Base-by-base conservation (phyloP, 2,797 vertebrate species). In the Euphonia xanthogaster region DNA sequence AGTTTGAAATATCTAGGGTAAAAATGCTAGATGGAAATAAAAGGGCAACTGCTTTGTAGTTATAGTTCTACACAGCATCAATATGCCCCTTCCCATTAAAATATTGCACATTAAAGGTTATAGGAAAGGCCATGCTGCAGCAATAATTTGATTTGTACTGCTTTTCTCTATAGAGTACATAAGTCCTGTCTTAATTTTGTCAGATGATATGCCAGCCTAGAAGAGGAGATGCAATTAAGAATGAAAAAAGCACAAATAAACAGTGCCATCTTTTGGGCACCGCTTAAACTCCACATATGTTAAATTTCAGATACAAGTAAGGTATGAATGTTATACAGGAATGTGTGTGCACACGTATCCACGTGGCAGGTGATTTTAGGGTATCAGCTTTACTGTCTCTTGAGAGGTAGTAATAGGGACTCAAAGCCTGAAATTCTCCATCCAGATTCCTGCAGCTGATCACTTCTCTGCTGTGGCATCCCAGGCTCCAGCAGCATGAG, bases 221-320 rank as follows among this genome's bases (percentile, higher is more conserved):
- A 70, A 90, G 14, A 85, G 47, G 37, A 21, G 40, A 68, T 60
- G 37, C 84, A 92, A 97, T 96, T 97, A 97, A 96, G 71, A 86
- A 44, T 33, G 25, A 40, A 90, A 77, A 94, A 95, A 97, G 68
- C 74, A 96, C 92, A 98, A 98, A 97, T 94, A 97, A 97, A 98
- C 97, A 98, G 94, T 97, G 98, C 98, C 98, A 98, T 96, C 98
- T 98, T 97, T 98, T 97, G 98, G 98, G 92, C 84, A 33, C 77
- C 5, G 5, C 68, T 85, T 93, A 96, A 97, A 98, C 75, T 94
- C 94, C 86, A 92, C 53, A 28, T 70, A 54, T 48, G 39, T 48
- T 62, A 67, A 53, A 60, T 61, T 47, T 47, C 30, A 90, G 39
- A 58, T 42, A 35, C 13, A 23, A 15, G 37, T 28, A 50, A 81